Evolutionary conservation across 2,888 invertebrate species (phyloP).

Genomic region (Gasteruption jaculator): DNA sequence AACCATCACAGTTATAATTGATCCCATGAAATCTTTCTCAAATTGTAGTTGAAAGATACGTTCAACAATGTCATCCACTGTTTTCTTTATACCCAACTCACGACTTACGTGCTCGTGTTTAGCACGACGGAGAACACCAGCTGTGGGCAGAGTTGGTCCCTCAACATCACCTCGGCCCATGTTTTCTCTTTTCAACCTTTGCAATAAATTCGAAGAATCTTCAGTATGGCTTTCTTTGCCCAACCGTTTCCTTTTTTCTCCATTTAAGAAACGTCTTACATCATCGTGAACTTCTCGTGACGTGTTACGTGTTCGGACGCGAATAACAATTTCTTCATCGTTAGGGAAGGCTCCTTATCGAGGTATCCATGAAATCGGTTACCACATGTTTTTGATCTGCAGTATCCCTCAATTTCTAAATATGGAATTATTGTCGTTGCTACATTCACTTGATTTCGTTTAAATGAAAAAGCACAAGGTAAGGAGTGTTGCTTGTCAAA

Average conservation of each 20-base stretch:
- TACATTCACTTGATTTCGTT: neutral
- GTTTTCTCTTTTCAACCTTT: neutral
- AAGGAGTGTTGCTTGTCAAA: constrained; percentile 1
- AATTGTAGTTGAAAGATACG: constrained; percentile 3
- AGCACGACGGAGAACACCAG: constrained; percentile 4
- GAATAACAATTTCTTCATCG: too few relatives aligned
- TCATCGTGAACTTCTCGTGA: neutral
- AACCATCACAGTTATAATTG: too few relatives aligned
- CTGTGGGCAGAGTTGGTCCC: neutral
- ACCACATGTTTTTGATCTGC: neutral
- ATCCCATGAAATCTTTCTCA: constrained; percentile 2
- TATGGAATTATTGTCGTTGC: neutral
- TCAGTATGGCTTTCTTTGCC: too few relatives aligned
- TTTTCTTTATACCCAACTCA: constrained; percentile 5
- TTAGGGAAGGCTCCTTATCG: constrained; percentile 1
- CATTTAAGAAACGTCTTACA: neutral
- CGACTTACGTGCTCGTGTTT: constrained; percentile 2
- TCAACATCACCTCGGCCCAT: constrained; percentile 2
- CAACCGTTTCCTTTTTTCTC: neutral
- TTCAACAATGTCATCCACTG: neutral
- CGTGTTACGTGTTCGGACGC: neutral
- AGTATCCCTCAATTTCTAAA: constrained; percentile 4
- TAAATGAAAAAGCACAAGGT: constrained; percentile 1
- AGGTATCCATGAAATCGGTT: constrained; percentile 1
- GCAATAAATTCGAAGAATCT: neutral